Evolutionary conservation across 92 coral and sea anemone genomes (phyloP), one percentile per base, ranked within the genome.

Genomic region (Phenganax marumi): DNA sequence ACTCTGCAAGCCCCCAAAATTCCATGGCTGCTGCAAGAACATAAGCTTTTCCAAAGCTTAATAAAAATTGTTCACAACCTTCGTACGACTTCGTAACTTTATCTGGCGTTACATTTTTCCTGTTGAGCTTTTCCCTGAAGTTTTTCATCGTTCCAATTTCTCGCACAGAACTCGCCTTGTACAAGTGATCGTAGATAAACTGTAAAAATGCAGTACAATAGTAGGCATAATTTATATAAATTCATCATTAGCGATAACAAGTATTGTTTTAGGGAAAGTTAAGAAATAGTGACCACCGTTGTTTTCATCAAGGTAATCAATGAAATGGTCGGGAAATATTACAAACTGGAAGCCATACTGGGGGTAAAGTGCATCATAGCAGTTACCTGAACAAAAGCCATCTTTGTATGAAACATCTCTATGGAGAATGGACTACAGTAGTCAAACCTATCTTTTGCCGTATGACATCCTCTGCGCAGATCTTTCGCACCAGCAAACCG

Each of bases 61-160:
- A 19, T 12, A 90, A 49, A 73, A 90, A 85, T 60, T 87, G 93
- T 61, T 90, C 86, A 85, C 91, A 88, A 46, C 91, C 91, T 60
- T 90, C 89, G 82, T 81, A 90, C 13, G 86, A 85, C 22, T 83
- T 85, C 17, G 33, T 48, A 43, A 81, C 85, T 66, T 84, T 90
- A 12, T 87, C 85, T 24, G 93, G 85, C 16, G 93, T 90, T 17
- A 88, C 91, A 86, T 86, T 90, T 17, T 78, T 63, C 26, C 91
- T 24, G 43, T 74, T 63, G 39, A 85, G 81, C 73, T 76, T 88
- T 68, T 90, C 93, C 66, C 93, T 73, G 60, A 90, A 90, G 53
- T 69, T 70, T 25, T 79, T 77, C 79, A 90, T 84, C 17, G 90
- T 90, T 8, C 93, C 93, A 76, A 71, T 65, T 60, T 90, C 85